Evolutionary conservation across 2,113 vertebrate species (phyloP).

Genomic region (Megatriorchis doriae): DNA sequence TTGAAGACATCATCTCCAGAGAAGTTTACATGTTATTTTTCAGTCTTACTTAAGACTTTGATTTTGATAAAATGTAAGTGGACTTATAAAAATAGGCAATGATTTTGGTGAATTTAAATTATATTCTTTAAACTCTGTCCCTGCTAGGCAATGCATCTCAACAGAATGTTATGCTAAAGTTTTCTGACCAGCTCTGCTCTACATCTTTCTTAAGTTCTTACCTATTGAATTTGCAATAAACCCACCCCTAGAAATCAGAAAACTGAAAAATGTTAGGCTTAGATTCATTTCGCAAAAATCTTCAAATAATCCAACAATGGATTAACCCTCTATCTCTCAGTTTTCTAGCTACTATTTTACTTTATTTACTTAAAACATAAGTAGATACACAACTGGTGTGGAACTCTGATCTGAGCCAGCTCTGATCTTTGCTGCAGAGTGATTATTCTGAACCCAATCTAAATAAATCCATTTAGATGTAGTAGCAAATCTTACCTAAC

Average conservation of each 20-base stretch:
- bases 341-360: neutral
- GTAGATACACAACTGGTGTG: neutral
- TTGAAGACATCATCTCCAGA: neutral
- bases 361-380: neutral
- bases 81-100: neutral
- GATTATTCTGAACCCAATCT: neutral
- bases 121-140: neutral
- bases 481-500: neutral
- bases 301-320: neutral
- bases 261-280: neutral
- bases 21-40: neutral
- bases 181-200: neutral
- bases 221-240: neutral
- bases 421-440: neutral
- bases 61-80: neutral
- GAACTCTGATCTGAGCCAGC: neutral
- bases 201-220: neutral
- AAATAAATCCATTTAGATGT: neutral
- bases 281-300: neutral
- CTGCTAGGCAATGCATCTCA: neutral
- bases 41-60: neutral
- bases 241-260: neutral
- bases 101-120: neutral
- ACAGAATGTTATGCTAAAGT: neutral
- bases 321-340: fast-evolving